Evolutionary conservation across 2,888 invertebrate genomes (phyloP).

Genomic region (Eupithecia inturbata): DNA sequence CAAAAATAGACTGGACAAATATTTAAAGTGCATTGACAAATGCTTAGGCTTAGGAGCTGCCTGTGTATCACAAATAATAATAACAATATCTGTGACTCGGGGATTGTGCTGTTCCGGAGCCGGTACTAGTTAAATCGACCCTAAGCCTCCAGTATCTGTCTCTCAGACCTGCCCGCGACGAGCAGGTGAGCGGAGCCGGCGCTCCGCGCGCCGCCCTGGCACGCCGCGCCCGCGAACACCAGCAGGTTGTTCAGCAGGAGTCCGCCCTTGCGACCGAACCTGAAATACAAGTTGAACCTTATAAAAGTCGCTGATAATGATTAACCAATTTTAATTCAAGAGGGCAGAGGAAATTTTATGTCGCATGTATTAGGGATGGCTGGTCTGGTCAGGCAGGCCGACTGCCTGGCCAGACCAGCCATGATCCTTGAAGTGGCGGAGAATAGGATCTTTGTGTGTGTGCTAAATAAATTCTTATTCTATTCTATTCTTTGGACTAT

Average conservation of each 20-base stretch:
- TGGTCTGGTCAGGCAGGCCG: too few relatives aligned
- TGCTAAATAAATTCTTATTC: too few relatives aligned
- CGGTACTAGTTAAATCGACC: not conserved
- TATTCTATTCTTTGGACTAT: too few relatives aligned
- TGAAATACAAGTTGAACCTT: not conserved
- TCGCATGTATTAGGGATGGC: not conserved
- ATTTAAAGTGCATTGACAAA: too few relatives aligned
- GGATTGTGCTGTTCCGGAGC: not conserved
- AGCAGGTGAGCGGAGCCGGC: slow-evolving; percentile 3
- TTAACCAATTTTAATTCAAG: not conserved
- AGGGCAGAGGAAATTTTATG: not conserved
- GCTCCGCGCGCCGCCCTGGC: slow-evolving; percentile 55
- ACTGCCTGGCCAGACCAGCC: too few relatives aligned
- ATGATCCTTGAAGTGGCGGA: not conserved
- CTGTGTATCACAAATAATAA: too few relatives aligned
- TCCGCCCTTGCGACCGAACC: slow-evolving; percentile 86
- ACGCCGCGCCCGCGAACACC: slow-evolving; percentile 86
- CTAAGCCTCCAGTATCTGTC: not conserved
- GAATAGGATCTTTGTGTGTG: too few relatives aligned
- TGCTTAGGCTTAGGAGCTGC: too few relatives aligned
- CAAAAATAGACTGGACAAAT: too few relatives aligned
- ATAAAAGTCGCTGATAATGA: not conserved
- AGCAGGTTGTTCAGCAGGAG: slow-evolving; percentile 91
- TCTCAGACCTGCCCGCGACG: not conserved
- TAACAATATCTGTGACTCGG: too few relatives aligned